Percentiles rank a stretch among this genome's conserved stretches.
These are phyloP conservation scores for Atrina japonica DNA, from an alignment of 2,888 invertebrate species.

Conservation along the genomic window DNA sequence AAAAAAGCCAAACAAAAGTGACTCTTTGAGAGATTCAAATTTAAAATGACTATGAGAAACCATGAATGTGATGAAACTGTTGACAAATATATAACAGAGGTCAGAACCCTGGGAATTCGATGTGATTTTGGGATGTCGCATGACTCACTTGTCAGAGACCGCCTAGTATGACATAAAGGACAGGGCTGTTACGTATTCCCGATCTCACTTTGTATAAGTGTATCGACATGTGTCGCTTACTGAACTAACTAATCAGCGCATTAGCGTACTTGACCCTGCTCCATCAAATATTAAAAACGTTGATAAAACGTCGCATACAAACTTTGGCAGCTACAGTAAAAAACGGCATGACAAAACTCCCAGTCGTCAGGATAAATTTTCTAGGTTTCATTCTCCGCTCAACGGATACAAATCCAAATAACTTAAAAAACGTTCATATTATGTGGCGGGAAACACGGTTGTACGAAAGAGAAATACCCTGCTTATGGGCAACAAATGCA, in stretches of 20 bases:
- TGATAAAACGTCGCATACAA: not conserved
- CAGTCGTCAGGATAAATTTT: too few relatives aligned
- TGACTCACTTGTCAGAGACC: slow-evolving; percentile 16
- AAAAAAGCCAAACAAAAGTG: too few relatives aligned
- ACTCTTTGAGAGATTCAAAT: too few relatives aligned
- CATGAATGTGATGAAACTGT: too few relatives aligned
- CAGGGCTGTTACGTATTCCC: slow-evolving; percentile 5
- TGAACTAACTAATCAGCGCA: slow-evolving; percentile 11
- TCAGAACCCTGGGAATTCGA: slow-evolving; percentile 3
- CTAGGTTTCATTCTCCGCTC: too few relatives aligned
- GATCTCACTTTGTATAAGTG: slow-evolving; percentile 12
- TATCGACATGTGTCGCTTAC: slow-evolving; percentile 12
- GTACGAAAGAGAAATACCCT: too few relatives aligned
- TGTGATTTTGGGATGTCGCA: slow-evolving; percentile 8
- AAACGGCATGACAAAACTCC: not conserved
- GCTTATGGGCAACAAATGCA: too few relatives aligned
- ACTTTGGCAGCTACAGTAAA: not conserved
- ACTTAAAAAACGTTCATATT: too few relatives aligned
- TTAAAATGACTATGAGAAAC: too few relatives aligned
- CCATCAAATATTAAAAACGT: not conserved
- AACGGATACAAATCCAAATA: too few relatives aligned
- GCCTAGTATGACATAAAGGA: slow-evolving; percentile 12
- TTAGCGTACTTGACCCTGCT: not conserved
- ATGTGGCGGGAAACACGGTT: too few relatives aligned
- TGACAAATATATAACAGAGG: not conserved